Evolutionary conservation across 2,888 invertebrate species (phyloP).

Genomic region (Calliscelio sp.): DNA sequence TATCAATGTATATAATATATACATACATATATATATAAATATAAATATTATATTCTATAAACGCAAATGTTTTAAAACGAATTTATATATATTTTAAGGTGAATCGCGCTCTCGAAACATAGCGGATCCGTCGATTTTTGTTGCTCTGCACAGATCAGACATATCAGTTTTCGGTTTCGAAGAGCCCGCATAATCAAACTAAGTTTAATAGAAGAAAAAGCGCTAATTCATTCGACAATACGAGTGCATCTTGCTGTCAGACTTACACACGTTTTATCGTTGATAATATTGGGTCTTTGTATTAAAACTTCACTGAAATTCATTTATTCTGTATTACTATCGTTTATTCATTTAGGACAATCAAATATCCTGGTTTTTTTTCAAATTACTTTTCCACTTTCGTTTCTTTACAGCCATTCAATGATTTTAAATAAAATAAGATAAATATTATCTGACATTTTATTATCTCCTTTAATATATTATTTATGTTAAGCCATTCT

Average conservation of each 20-base stretch:
- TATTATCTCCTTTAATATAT: too few relatives aligned
- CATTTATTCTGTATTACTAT: too few relatives aligned
- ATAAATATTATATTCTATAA: constrained; percentile 45
- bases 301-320: too few relatives aligned
- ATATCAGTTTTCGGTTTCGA: constrained; percentile 38
- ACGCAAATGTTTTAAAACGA: constrained; percentile 48
- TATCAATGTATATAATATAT: too few relatives aligned
- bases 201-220: constrained; percentile 13
- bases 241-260: constrained; percentile 26
- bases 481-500: too few relatives aligned
- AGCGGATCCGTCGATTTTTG: constrained; percentile 44
- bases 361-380: neutral
- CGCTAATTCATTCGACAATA: constrained; percentile 43
- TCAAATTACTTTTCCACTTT: too few relatives aligned
- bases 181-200: constrained; percentile 36
- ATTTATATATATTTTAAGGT: constrained; percentile 57
- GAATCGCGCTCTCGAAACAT: constrained; percentile 56
- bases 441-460: too few relatives aligned
- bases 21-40: constrained; percentile 39
- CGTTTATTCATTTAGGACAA: too few relatives aligned
- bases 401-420: too few relatives aligned
- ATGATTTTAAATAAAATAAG: too few relatives aligned
- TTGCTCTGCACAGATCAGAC: constrained; percentile 44
- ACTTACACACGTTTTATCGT: constrained; percentile 13
- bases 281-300: constrained; percentile 37